Evolutionary conservation across 2,888 invertebrate species (phyloP).

Genomic region (Drosophila longiperda): DNA sequence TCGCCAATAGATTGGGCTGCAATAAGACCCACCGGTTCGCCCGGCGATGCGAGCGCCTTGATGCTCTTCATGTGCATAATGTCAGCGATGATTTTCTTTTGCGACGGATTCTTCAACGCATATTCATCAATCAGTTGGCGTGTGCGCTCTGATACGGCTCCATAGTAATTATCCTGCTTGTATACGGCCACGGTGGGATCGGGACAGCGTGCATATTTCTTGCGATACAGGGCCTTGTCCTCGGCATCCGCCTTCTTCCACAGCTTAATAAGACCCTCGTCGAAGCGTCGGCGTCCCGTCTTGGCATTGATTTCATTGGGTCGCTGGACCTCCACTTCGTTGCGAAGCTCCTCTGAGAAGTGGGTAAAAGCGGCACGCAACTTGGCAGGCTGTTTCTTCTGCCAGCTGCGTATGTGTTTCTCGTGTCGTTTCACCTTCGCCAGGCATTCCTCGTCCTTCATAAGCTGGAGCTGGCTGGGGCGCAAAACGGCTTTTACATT

Average conservation of each 20-base stretch:
- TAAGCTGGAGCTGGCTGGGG: slow-evolving; percentile 86
- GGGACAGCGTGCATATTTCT: slow-evolving; percentile 87
- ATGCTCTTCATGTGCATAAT: slow-evolving; percentile 91
- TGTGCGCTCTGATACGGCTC: slow-evolving; percentile 93
- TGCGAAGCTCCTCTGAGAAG: slow-evolving; percentile 87
- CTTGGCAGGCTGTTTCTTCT: slow-evolving; percentile 86
- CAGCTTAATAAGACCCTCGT: slow-evolving; percentile 87
- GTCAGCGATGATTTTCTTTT: slow-evolving; percentile 87
- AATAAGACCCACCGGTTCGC: slow-evolving; percentile 95
- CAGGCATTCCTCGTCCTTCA: slow-evolving; percentile 87
- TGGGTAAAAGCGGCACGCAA: slow-evolving; percentile 87
- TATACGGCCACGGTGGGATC: slow-evolving; percentile 90
- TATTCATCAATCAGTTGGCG: slow-evolving; percentile 89
- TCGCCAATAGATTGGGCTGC: slow-evolving; percentile 99
- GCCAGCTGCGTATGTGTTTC: slow-evolving; percentile 88
- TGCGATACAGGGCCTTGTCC: slow-evolving; percentile 85
- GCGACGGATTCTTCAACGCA: slow-evolving; percentile 85
- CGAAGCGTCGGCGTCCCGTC: slow-evolving; percentile 87
- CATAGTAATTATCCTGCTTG: slow-evolving; percentile 91
- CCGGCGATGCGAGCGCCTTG: slow-evolving; percentile 92
- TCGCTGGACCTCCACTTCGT: slow-evolving; percentile 85
- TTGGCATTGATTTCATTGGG: slow-evolving; percentile 85
- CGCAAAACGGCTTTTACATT: slow-evolving; percentile 90
- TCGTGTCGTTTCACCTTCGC: slow-evolving; percentile 86
- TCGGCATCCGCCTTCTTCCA: slow-evolving; percentile 89